Evolutionary conservation across 30 jellyfish, hydroid and myxozoan species (phyloP).

Genomic region (Aurelia aurita): DNA sequence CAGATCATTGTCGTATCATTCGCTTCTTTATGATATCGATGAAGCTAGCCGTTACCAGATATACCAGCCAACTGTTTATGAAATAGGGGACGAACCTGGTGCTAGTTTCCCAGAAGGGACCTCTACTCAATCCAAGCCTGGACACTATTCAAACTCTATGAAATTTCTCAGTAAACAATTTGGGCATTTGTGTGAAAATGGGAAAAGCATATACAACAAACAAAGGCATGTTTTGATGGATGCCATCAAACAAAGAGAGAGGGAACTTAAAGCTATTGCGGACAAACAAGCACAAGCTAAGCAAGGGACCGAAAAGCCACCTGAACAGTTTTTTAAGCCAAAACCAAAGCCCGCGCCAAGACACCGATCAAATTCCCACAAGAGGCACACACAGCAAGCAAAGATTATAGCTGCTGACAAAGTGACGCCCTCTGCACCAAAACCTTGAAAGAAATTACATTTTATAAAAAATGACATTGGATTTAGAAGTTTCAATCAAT

Average conservation of each 20-base stretch:
- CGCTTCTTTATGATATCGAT: slow-evolving; percentile 86
- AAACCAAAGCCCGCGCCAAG: slow-evolving; percentile 62
- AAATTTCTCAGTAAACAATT: slow-evolving; percentile 61
- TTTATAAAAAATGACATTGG: not conserved
- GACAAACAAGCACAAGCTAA: slow-evolving; percentile 57
- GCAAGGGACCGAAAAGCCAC: slow-evolving; percentile 25
- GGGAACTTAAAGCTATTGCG: slow-evolving; percentile 69
- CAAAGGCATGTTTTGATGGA: slow-evolving; percentile 43
- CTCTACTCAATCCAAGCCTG: slow-evolving; percentile 8
- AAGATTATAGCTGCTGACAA: not conserved
- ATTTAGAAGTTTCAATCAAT: no score
- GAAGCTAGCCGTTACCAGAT: slow-evolving; percentile 87
- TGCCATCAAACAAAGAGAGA: slow-evolving; percentile 65
- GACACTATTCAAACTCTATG: slow-evolving; percentile 53
- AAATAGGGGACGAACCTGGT: slow-evolving; percentile 67
- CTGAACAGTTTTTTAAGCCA: slow-evolving; percentile 58
- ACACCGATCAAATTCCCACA: slow-evolving; percentile 48
- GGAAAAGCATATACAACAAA: slow-evolving; percentile 45
- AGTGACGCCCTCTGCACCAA: not conserved
- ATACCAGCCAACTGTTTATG: slow-evolving; percentile 96
- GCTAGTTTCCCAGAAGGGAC: slow-evolving; percentile 4
- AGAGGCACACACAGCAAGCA: slow-evolving; percentile 32
- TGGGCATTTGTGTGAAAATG: slow-evolving; percentile 59
- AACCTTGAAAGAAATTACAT: not conserved
- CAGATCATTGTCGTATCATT: slow-evolving; percentile 82